Conservation (phyloP, 2,888 invertebrate genomes). For the Hoplodrina ambigua region DNA sequence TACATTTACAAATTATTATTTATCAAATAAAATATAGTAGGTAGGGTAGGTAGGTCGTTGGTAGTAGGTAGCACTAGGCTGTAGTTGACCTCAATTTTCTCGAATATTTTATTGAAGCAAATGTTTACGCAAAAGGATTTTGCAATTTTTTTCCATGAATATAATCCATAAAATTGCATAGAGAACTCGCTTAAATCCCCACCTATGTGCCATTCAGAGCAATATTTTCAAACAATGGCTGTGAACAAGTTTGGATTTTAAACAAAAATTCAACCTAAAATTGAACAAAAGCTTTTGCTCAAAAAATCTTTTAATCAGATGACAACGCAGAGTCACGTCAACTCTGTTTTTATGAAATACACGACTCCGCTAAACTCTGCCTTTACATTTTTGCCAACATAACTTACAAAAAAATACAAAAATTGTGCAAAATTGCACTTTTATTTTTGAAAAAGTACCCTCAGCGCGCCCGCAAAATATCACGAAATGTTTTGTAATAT, state of each 20-base stretch:
- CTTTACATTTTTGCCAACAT: background rate
- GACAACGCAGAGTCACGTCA: background rate
- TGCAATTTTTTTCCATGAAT: constrained; percentile 35
- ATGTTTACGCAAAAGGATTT: constrained; percentile 7
- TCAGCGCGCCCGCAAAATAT: constrained; percentile 1
- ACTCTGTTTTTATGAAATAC: constrained; percentile 1
- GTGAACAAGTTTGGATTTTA: background rate
- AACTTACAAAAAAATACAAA: constrained; percentile 14
- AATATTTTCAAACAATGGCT: constrained; percentile 11
- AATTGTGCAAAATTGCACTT: constrained; percentile 19
- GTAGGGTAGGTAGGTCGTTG: no score
- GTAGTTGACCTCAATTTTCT: background rate
- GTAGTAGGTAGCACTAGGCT: no score
- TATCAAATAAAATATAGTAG: no score
- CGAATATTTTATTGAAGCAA: constrained; percentile 1
- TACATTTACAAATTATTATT: no score
- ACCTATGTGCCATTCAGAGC: background rate
- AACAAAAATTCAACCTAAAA: background rate
- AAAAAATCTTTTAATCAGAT: background rate
- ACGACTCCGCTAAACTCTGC: constrained; percentile 8
- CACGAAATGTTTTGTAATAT: constrained; percentile 9
- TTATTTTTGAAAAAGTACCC: constrained; percentile 19
- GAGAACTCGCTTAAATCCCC: background rate
- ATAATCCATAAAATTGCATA: constrained; percentile 36
- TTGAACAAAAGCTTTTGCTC: background rate